Conservation (phyloP, 2,888 invertebrate species). For the Helicoverpa assulta region DNA sequence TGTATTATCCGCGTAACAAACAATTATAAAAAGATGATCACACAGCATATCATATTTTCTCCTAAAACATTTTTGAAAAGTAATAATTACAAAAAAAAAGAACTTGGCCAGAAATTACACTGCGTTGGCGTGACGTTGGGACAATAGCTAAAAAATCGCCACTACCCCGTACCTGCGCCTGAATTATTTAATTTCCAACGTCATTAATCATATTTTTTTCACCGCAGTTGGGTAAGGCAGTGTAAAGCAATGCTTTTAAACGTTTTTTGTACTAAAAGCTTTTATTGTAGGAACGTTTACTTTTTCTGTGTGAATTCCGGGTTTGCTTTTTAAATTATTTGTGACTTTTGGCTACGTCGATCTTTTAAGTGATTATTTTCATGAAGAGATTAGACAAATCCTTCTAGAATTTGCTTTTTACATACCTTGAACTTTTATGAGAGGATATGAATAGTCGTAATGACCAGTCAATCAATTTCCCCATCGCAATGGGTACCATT, state of each 20-base stretch:
- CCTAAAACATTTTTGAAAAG: not conserved
- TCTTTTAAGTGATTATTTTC: too few relatives aligned
- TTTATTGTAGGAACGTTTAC: conserved; percentile 46
- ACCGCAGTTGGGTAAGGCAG: conserved; percentile 76
- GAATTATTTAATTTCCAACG: conserved; percentile 85
- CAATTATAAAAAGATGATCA: too few relatives aligned
- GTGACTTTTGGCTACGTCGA: not conserved
- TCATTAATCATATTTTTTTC: conserved; percentile 89
- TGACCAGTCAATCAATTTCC: too few relatives aligned
- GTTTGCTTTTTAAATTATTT: conserved; percentile 27
- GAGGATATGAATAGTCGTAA: too few relatives aligned
- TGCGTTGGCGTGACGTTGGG: conserved; percentile 29
- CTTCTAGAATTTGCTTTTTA: too few relatives aligned
- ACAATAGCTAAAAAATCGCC: conserved; percentile 79
- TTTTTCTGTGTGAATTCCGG: conserved; percentile 28
- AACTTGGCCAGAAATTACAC: conserved; percentile 19
- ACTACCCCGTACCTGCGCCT: conserved; percentile 76
- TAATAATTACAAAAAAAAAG: conserved; percentile 39
- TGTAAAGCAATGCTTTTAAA: conserved; percentile 80
- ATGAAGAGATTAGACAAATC: too few relatives aligned
- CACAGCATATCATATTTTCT: not conserved
- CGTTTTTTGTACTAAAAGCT: conserved; percentile 68
- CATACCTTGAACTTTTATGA: too few relatives aligned
- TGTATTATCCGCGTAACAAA: too few relatives aligned
- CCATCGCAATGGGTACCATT: too few relatives aligned